Evolutionary conservation across 2,113 vertebrate species (phyloP).

Genomic region (Suricata suricatta): DNA sequence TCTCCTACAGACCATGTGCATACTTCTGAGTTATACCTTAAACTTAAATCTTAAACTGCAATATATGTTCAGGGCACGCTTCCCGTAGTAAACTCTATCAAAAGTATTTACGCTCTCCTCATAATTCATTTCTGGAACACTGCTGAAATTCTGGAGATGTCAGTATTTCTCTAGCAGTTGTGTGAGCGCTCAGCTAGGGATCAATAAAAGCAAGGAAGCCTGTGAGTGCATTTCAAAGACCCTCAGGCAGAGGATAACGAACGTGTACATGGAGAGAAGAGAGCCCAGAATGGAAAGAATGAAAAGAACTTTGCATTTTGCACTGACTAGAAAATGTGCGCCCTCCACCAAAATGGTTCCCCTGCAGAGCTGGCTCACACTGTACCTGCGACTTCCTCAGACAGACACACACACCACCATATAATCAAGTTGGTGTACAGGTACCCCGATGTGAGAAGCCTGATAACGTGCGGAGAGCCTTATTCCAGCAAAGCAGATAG

Average conservation of each 20-base stretch:
- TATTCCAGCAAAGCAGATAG: not conserved
- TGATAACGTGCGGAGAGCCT: not conserved
- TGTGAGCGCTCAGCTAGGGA: not conserved
- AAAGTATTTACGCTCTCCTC: not conserved
- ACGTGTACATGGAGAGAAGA: not conserved
- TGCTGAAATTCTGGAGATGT: slow-evolving; percentile 11
- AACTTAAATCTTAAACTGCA: not conserved
- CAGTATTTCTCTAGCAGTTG: slow-evolving; percentile 1
- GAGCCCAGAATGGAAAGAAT: not conserved
- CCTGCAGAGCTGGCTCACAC: not conserved
- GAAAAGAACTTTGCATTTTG: not conserved
- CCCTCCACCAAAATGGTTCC: not conserved
- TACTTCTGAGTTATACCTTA: not conserved
- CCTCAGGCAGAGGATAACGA: not conserved
- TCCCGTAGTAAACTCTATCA: not conserved
- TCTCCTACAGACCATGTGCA: not conserved
- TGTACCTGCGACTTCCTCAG: not conserved
- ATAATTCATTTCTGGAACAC: slow-evolving; percentile 37
- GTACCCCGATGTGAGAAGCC: not conserved
- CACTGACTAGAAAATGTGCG: not conserved
- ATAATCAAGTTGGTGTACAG: not conserved
- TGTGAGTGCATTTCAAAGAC: not conserved
- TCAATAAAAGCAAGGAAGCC: not conserved
- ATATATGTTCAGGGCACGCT: not conserved
- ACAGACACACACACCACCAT: not conserved